Evolutionary conservation across 2,113 vertebrate genomes (phyloP).

Genomic region (Himantopus leucocephalus): DNA sequence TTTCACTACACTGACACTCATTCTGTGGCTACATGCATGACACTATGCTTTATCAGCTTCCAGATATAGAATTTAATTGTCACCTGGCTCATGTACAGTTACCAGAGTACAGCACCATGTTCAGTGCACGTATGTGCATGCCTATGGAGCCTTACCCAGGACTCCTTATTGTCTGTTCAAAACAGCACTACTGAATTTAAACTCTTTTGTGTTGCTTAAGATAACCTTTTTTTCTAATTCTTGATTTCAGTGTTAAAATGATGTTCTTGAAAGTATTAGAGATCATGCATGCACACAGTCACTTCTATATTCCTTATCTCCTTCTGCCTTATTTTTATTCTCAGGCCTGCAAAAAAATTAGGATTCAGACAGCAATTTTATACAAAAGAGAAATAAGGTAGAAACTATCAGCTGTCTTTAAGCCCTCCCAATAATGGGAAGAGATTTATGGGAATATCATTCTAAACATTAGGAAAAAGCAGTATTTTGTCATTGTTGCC

Average conservation of each 20-base stretch:
- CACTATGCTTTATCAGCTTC: not conserved
- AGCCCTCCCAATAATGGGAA: not conserved
- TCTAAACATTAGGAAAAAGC: not conserved
- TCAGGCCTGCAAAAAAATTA: not conserved
- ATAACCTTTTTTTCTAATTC: not conserved
- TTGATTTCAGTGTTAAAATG: not conserved
- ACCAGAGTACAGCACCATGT: too few species aligned
- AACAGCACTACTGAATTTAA: not conserved
- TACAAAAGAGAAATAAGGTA: not conserved
- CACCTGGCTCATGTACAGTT: not conserved
- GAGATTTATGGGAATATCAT: not conserved
- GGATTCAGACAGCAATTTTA: not conserved
- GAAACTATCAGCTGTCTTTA: not conserved
- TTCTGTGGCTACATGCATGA: not conserved
- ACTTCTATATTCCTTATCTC: not conserved
- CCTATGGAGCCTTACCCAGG: not conserved
- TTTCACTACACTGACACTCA: not conserved
- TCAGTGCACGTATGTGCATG: not conserved
- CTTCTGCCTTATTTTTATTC: not conserved
- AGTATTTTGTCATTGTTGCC: not conserved
- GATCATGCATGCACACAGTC: not conserved
- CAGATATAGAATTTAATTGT: fast-evolving
- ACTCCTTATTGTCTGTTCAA: not conserved
- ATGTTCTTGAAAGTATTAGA: not conserved
- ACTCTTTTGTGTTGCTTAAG: not conserved